Evolutionary conservation across 2,113 vertebrate species (phyloP).

Genomic region (Rhagologus leucostigma): DNA sequence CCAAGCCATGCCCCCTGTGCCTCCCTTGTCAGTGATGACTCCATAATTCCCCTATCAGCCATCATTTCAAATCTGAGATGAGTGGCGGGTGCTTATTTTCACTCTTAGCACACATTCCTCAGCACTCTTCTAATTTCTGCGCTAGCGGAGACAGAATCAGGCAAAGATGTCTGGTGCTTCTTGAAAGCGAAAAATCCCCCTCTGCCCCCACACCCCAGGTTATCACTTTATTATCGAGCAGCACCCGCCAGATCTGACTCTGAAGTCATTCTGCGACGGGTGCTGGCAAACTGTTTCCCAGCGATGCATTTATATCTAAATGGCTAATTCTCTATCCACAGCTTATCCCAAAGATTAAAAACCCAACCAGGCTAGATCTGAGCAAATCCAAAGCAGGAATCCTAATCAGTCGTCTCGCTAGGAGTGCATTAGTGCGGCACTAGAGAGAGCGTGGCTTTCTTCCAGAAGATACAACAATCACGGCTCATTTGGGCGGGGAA

Average conservation of each 20-base stretch:
- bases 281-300: background rate
- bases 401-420: constrained; percentile 7
- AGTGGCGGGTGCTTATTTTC: background rate
- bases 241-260: background rate
- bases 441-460: background rate
- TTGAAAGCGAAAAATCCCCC: background rate
- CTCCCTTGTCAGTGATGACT: background rate
- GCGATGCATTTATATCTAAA: background rate
- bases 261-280: background rate
- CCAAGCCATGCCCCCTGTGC: background rate
- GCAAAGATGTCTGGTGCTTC: background rate
- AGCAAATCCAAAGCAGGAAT: constrained; percentile 45
- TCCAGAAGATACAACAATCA: constrained; percentile 36
- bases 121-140: background rate
- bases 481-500: constrained; percentile 24
- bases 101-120: background rate
- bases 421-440: background rate
- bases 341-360: constrained; percentile 57
- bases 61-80: background rate
- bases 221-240: constrained; percentile 17
- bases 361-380: background rate
- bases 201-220: background rate
- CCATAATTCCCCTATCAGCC: background rate
- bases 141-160: background rate
- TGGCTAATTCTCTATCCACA: background rate